These are phyloP conservation scores for Papilio glaucus DNA, from an alignment of 1,140 invertebrate species.

Conservation along the genomic window DNA sequence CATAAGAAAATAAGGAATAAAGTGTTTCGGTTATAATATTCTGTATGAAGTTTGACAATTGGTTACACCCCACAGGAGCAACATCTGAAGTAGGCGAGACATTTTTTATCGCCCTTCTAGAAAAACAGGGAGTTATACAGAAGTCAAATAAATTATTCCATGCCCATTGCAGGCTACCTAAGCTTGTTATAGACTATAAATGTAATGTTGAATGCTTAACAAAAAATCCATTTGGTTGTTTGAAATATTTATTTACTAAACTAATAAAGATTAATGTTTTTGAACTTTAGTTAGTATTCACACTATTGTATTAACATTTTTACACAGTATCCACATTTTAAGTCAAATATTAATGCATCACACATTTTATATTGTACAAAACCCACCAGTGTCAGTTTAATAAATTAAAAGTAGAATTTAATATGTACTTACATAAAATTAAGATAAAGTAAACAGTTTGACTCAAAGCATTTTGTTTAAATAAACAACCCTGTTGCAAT, in stretches of 20 bases:
- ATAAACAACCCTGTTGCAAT: background rate
- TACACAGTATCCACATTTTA: background rate
- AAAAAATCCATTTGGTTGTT: conserved; percentile 1
- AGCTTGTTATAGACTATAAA: background rate
- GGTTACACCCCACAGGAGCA: too few species aligned
- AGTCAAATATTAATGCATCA: background rate
- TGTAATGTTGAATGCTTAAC: background rate
- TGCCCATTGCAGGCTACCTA: too few species aligned
- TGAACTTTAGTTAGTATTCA: background rate
- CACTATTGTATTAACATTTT: conserved; percentile 2
- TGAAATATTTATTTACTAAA: conserved; percentile 6
- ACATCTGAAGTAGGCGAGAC: too few species aligned
- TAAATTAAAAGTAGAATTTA: conserved; percentile 6
- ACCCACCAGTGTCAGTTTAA: conserved; percentile 6
- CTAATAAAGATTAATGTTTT: too few species aligned
- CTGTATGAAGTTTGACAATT: too few species aligned
- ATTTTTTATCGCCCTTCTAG: too few species aligned
- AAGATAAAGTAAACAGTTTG: conserved; percentile 3
- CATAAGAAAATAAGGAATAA: too few species aligned
- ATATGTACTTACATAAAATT: conserved; percentile 2
- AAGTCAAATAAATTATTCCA: too few species aligned
- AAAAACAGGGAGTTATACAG: too few species aligned
- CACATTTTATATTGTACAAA: conserved; percentile 3
- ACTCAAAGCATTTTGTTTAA: background rate
- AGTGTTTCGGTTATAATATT: too few species aligned